A percentile compares a stretch with the other conserved stretches of the same genome.
Conservation (phyloP, 2,888 invertebrate species). For the Rotaria magnacalcarata region DNA sequence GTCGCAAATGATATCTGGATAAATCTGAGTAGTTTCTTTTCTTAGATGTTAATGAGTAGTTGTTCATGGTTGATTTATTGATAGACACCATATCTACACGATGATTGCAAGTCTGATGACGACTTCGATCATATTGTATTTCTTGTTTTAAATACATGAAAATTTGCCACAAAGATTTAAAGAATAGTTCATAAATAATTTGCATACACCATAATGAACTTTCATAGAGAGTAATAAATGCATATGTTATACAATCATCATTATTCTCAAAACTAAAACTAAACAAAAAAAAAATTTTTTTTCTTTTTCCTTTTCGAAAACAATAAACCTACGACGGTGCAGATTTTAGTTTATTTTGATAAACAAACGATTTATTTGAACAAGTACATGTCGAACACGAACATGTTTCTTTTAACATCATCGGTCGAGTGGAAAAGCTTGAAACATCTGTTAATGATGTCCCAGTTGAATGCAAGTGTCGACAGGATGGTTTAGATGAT, state of each 20-base stretch:
- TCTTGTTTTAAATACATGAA: background rate
- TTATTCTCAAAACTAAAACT: background rate
- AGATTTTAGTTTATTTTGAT: background rate
- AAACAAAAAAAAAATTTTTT: background rate
- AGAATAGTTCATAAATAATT: background rate
- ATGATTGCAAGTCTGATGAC: background rate
- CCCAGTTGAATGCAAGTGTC: too few relatives aligned
- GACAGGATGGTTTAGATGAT: too few relatives aligned
- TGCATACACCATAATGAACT: background rate
- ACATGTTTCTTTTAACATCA: background rate
- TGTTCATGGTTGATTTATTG: background rate
- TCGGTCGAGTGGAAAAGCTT: background rate
- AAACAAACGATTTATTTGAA: background rate
- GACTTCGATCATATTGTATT: background rate
- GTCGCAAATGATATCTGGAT: background rate
- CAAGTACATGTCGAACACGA: background rate
- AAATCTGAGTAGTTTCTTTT: background rate
- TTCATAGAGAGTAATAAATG: background rate
- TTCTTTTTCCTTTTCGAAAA: background rate
- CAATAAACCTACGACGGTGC: background rate
- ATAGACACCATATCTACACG: background rate
- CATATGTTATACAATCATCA: background rate
- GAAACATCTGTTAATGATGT: conserved; percentile 6
- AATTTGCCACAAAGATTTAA: background rate
- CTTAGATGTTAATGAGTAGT: background rate